Evolutionary conservation across 2,888 invertebrate genomes (phyloP).

Genomic region (Dyspetes luteomarginatus): DNA sequence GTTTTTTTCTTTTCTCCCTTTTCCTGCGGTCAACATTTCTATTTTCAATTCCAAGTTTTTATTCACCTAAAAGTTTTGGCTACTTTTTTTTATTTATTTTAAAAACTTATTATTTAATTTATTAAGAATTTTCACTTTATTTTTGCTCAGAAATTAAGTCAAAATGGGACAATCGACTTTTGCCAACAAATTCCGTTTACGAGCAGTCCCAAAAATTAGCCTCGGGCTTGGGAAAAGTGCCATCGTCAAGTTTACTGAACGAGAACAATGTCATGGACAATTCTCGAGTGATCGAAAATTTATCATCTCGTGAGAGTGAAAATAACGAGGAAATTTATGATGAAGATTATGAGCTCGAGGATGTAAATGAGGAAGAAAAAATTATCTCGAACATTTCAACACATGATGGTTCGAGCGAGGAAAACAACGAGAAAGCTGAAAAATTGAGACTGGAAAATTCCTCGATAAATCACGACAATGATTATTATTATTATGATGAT

Average conservation of each 20-base stretch:
- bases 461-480: slow-evolving; percentile 81
- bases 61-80: not conserved
- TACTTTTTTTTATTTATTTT: slow-evolving; percentile 7
- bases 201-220: slow-evolving; percentile 68
- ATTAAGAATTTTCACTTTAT: not conserved
- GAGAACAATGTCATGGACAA: too few relatives aligned
- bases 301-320: slow-evolving; percentile 61
- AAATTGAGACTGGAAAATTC: slow-evolving; percentile 32
- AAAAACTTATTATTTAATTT: not conserved
- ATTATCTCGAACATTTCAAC: slow-evolving; percentile 21
- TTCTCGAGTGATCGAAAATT: slow-evolving; percentile 32
- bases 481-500: slow-evolving; percentile 77
- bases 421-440: slow-evolving; percentile 3
- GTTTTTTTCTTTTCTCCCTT: not conserved
- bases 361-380: slow-evolving; percentile 21
- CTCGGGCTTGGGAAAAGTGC: slow-evolving; percentile 57
- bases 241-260: too few relatives aligned
- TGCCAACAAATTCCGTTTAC: slow-evolving; percentile 78
- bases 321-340: slow-evolving; percentile 69
- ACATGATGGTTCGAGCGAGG: slow-evolving; percentile 16
- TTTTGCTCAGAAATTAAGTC: slow-evolving; percentile 67
- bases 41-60: not conserved
- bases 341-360: slow-evolving; percentile 64
- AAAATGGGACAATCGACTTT: slow-evolving; percentile 74
- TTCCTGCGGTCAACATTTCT: not conserved